Evolutionary conservation across 2,888 invertebrate species (phyloP).

Genomic region (Ceramica pisi): DNA sequence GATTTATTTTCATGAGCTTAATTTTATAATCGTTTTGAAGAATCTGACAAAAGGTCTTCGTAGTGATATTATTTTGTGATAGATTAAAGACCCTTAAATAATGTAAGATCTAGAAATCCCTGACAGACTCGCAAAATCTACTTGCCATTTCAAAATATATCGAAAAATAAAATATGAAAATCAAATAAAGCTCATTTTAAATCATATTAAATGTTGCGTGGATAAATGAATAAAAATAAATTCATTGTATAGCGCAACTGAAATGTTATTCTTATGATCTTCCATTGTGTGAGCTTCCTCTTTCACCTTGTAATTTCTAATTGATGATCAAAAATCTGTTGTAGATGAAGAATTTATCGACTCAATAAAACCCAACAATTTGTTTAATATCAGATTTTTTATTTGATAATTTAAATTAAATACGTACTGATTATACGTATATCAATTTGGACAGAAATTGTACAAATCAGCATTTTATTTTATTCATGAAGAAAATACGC

Average conservation of each 20-base stretch:
- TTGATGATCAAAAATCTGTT: too few species aligned
- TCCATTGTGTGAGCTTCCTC: not conserved
- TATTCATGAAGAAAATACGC: not conserved
- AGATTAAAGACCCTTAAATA: constrained; percentile 48
- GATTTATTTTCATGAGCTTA: constrained; percentile 3
- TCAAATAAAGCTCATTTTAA: not conserved
- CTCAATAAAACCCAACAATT: not conserved
- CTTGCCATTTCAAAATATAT: not conserved
- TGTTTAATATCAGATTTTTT: not conserved
- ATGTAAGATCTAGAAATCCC: constrained; percentile 20
- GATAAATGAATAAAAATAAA: not conserved
- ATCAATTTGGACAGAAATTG: not conserved
- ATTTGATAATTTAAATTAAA: not conserved
- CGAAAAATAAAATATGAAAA: not conserved
- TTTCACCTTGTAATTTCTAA: not conserved
- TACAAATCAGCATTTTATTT: not conserved
- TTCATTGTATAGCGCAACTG: not conserved
- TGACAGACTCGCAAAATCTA: constrained; percentile 2
- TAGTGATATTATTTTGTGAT: constrained; percentile 64
- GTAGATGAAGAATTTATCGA: not conserved
- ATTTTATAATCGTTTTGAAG: constrained; percentile 37
- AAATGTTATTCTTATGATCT: constrained; percentile 21
- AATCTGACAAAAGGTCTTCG: constrained; percentile 55
- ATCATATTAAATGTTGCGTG: not conserved
- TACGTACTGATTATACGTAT: not conserved